A percentile compares a stretch with the other conserved stretches of the same genome.
These are phyloP conservation scores for Heloderma charlesbogerti DNA, from an alignment of 2,113 vertebrate species.

Conservation along the genomic window DNA sequence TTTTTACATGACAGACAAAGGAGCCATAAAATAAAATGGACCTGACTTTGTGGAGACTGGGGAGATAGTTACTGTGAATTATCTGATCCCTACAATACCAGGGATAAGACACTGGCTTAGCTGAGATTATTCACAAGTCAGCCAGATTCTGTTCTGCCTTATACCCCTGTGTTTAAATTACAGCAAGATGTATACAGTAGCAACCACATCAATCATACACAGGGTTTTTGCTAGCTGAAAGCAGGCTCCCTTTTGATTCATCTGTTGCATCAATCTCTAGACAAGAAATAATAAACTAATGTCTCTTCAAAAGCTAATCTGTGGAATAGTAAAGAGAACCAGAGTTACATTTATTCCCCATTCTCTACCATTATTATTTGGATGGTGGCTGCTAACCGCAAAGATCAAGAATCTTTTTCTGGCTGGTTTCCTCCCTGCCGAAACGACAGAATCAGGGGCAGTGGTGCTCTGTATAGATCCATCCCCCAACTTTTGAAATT, in stretches of 20 bases:
- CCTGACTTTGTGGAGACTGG: conserved; percentile 38
- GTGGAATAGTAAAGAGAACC: conserved; percentile 34
- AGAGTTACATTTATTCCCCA: background rate
- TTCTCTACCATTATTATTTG: background rate
- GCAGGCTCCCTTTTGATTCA: background rate
- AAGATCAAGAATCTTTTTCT: background rate
- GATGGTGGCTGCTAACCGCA: background rate
- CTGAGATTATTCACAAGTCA: conserved; percentile 42
- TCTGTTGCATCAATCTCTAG: conserved; percentile 9
- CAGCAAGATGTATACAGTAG: conserved; percentile 9
- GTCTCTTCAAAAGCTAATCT: conserved; percentile 32
- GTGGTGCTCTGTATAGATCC: background rate
- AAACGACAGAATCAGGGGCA: background rate
- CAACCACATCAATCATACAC: conserved; percentile 1
- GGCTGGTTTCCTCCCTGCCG: background rate
- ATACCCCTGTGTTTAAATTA: conserved; percentile 42
- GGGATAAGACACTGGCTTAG: conserved; percentile 7
- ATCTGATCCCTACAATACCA: conserved; percentile 24
- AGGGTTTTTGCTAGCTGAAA: conserved; percentile 19
- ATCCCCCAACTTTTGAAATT: conserved; percentile 21
- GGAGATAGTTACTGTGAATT: conserved; percentile 26
- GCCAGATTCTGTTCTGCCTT: conserved; percentile 26
- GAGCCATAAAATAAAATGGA: conserved; percentile 22
- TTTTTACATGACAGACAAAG: conserved; percentile 5
- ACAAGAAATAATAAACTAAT: conserved; percentile 41